Evolutionary conservation across 2,797 vertebrate species (phyloP), one percentile per base, ranked within the genome.

Genomic region (Selene dorsalis): DNA sequence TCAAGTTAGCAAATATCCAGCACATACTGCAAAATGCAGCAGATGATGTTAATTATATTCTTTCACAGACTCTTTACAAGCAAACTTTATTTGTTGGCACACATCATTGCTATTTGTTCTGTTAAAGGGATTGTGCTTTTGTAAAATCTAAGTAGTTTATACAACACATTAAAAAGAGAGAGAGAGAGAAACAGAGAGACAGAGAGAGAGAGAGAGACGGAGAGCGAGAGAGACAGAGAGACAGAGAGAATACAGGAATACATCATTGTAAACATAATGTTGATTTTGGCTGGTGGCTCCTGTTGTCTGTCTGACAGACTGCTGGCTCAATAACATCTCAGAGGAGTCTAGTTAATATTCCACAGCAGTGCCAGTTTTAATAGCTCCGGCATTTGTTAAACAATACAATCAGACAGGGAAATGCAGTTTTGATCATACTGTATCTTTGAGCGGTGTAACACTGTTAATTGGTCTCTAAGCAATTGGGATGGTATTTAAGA

Each of bases 291-390:
- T 81, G 80, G 6, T 56, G 70, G 74, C 75, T 83, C 60, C 61
- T 76, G 80, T 69, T 69, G 61, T 75, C 77, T 79, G 83, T 56
- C 77, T 79, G 79, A 75, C 73, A 87, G 74, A 63, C 63, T 68
- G 57, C 69, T 82, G 77, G 75, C 84, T 80, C 52, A 65, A 41
- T 81, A 75, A 77, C 66, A 86, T 82, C 86, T 89, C 87, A 60
- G 75, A 84, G 79, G 83, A 87, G 55, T 28, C 45, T 30, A 38
- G 70, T 83, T 86, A 84, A 85, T 87, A 87, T 84, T 81, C 77
- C 85, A 72, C 85, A 75, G 64, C 75, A 67, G 59, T 79, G 78
- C 52, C 80, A 69, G 68, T 71, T 87, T 86, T 84, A 84, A 86
- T 73, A 82, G 75, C 80, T 59, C 55, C 32, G 0, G 38, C 77